These are phyloP conservation scores for Chalcis sispes DNA, from an alignment of 2,888 invertebrate genomes.

Conservation along the genomic window DNA sequence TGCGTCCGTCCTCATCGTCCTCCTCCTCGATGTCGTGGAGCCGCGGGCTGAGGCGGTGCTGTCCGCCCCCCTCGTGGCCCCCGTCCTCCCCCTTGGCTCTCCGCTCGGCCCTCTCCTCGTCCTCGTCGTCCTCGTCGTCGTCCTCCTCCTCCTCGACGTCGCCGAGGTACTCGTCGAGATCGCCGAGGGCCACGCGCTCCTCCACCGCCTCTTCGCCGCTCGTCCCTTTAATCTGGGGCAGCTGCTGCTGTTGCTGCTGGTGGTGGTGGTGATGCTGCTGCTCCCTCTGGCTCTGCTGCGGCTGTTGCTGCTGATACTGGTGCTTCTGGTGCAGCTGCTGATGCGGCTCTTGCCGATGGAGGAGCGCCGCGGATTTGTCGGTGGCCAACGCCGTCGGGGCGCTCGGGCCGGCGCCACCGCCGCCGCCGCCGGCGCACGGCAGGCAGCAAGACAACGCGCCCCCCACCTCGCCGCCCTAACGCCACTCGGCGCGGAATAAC, in stretches of 20 bases:
- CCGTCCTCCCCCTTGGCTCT: slow-evolving; percentile 60
- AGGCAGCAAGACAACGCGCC: slow-evolving; percentile 76
- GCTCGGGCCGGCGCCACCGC: slow-evolving; percentile 70
- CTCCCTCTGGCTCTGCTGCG: slow-evolving; percentile 61
- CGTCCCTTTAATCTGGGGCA: slow-evolving; percentile 46
- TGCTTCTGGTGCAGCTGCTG: slow-evolving; percentile 65
- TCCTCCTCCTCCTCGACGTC: slow-evolving; percentile 61
- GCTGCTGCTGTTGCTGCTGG: slow-evolving; percentile 64
- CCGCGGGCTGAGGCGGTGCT: slow-evolving; percentile 83
- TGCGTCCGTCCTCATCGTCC: slow-evolving; percentile 81
- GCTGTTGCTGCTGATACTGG: slow-evolving; percentile 57
- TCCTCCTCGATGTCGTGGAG: slow-evolving; percentile 90
- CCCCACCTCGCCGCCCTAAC: slow-evolving; percentile 78
- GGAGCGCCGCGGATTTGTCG: slow-evolving; percentile 77
- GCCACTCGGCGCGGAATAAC: slow-evolving; percentile 63
- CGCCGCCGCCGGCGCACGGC: slow-evolving; percentile 78
- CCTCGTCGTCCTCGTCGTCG: slow-evolving; percentile 59
- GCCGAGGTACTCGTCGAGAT: slow-evolving; percentile 70
- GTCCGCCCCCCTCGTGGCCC: slow-evolving; percentile 76
- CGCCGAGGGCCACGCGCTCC: slow-evolving; percentile 65
- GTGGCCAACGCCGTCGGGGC: slow-evolving; percentile 57
- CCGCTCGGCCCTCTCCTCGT: slow-evolving; percentile 51
- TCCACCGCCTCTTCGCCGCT: slow-evolving; percentile 58
- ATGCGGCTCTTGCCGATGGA: slow-evolving; percentile 66
- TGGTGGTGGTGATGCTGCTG: slow-evolving; percentile 65